These are phyloP conservation scores for Tubulanus polymorphus DNA, from an alignment of 2,888 invertebrate genomes.

Conservation along the genomic window DNA sequence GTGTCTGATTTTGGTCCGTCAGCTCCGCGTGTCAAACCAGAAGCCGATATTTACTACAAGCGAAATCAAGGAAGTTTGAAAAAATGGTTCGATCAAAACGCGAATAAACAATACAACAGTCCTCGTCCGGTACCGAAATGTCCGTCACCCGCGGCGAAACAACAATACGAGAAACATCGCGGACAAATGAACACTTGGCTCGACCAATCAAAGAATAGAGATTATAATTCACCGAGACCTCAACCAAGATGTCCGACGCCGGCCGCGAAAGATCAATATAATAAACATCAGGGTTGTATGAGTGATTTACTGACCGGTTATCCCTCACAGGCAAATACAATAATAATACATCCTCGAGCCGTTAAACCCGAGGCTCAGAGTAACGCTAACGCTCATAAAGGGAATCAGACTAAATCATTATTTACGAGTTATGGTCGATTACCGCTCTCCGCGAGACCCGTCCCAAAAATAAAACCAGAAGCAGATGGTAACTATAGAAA, in stretches of 20 bases:
- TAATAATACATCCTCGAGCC: neutral
- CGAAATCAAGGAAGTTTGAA: neutral
- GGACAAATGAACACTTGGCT: too few relatives aligned
- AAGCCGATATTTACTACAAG: neutral
- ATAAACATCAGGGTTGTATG: neutral
- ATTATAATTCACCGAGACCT: neutral
- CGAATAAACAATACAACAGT: neutral
- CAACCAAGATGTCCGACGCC: neutral
- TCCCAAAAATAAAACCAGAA: neutral
- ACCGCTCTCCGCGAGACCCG: neutral
- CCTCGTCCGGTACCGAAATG: neutral
- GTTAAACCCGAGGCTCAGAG: slow-evolving; percentile 1
- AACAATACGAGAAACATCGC: neutral
- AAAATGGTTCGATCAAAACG: neutral
- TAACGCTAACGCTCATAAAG: neutral
- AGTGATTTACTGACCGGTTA: too few relatives aligned
- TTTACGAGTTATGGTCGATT: neutral
- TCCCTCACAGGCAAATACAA: too few relatives aligned
- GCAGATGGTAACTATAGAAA: neutral
- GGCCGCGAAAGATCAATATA: neutral
- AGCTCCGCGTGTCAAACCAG: neutral
- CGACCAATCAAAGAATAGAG: too few relatives aligned
- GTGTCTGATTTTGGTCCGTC: too few relatives aligned
- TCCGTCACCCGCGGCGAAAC: neutral
- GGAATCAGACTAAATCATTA: neutral